Base-by-base conservation (phyloP, 2,113 vertebrate genomes). In the Trichechus manatus region DNA sequence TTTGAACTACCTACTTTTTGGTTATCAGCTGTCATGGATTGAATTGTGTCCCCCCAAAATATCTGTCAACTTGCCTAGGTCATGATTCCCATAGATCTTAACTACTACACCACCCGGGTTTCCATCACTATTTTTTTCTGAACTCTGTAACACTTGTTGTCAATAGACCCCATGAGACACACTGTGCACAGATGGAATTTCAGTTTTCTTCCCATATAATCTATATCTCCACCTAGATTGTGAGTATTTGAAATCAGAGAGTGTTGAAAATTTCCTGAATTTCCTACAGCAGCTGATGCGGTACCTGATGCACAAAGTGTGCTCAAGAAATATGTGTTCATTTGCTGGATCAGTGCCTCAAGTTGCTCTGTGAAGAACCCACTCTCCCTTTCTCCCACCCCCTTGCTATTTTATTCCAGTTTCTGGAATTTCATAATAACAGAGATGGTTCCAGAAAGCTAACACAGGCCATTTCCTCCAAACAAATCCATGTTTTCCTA, bases 381-480 rank as follows among this genome's bases (percentile, higher is more conserved):
- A 70, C 29, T 77, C 44, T 66, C 80, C 74, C 83, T 80, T 17
- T 94, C 59, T 91, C 85, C 64, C 50, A 89, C 20, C 50, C 44
- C 15, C 64, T 90, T 94, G 96, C 89, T 90, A 79, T 97, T 97
- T 96, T 83, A 96, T 95, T 97, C 82, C 75, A 96, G 91, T 97
- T 97, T 89, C 86, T 96, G 93, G 96, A 97, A 97, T 97, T 97
- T 97, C 94, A 94, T 96, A 97, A 97, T 95, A 92, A 96, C 94
- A 96, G 96, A 97, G 94, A 96, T 95, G 93, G 61, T 95, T 97
- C 97, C 94, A 96, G 96, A 97, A 98, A 96, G 78, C 94, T 66
- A 93, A 97, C 92, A 96, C 78, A 90, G 93, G 47, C 96, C 94
- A 91, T 96, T 97, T 97, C 88, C 95, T 94, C 89, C 93, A 96